Conservation (phyloP, 2,888 invertebrate genomes). For the Smittia aterrima region DNA sequence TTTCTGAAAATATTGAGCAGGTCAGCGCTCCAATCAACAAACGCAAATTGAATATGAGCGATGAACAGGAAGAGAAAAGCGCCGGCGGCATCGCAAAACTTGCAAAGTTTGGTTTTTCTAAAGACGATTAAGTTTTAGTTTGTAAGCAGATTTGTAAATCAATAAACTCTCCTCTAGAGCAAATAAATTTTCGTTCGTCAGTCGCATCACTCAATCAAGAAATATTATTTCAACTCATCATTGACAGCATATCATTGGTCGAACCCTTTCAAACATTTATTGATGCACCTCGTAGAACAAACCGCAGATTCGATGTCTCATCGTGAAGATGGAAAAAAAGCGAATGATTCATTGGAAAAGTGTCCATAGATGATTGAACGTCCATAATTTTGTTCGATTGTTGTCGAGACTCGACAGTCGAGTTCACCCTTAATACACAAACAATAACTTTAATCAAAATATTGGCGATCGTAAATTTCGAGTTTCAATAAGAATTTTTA, state of each 20-base stretch:
- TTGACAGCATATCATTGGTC: too few relatives aligned
- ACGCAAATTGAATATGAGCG: conserved; percentile 52
- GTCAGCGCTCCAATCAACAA: conserved; percentile 50
- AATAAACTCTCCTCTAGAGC: too few relatives aligned
- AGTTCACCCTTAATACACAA: not conserved
- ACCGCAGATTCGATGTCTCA: too few relatives aligned
- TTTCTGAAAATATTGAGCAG: conserved; percentile 47
- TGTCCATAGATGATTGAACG: too few relatives aligned
- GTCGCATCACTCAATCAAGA: too few relatives aligned
- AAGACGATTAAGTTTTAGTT: not conserved
- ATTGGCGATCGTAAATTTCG: conserved; percentile 37
- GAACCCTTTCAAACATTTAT: too few relatives aligned
- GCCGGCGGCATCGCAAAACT: conserved; percentile 48
- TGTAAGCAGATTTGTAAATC: too few relatives aligned
- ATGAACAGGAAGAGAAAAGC: not conserved
- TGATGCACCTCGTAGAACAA: too few relatives aligned
- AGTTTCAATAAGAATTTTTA: not conserved
- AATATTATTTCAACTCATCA: too few relatives aligned
- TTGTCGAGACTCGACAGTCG: not conserved
- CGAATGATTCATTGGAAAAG: too few relatives aligned
- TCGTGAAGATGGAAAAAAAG: too few relatives aligned
- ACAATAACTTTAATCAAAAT: conserved; percentile 36
- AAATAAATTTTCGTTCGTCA: too few relatives aligned
- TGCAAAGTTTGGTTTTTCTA: conserved; percentile 50
- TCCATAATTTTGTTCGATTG: not conserved